These are phyloP conservation scores for Tortricodes alternella DNA, from an alignment of 2,888 invertebrate species.

Conservation along the genomic window DNA sequence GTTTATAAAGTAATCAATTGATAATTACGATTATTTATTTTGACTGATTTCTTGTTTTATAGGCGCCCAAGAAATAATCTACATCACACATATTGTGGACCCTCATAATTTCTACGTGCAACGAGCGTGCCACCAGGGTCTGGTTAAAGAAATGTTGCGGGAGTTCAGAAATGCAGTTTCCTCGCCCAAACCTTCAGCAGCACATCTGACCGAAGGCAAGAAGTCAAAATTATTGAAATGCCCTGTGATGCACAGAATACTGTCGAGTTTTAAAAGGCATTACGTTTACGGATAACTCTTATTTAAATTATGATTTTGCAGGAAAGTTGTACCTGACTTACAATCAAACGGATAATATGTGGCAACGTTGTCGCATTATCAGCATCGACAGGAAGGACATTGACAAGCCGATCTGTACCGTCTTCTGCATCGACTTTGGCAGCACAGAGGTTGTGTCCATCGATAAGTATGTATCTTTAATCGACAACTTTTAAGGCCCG, in stretches of 20 bases:
- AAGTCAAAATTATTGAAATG: no score
- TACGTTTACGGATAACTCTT: no score
- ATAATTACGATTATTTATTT: no score
- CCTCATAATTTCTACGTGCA: slow-evolving; percentile 86
- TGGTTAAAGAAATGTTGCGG: slow-evolving; percentile 63
- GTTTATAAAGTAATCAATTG: no score
- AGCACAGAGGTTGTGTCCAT: slow-evolving; percentile 70
- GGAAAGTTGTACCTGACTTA: slow-evolving; percentile 85
- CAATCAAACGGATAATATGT: slow-evolving; percentile 79
- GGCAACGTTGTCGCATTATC: slow-evolving; percentile 86
- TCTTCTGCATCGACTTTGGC: slow-evolving; percentile 87
- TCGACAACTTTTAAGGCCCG: no score
- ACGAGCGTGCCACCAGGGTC: slow-evolving; percentile 56
- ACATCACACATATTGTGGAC: slow-evolving; percentile 82
- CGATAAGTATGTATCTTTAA: slow-evolving; percentile 44
- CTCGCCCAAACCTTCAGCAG: slow-evolving; percentile 55
- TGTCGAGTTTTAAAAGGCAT: no score
- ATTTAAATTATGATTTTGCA: no score
- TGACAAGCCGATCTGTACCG: slow-evolving; percentile 63
- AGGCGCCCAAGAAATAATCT: slow-evolving; percentile 77
- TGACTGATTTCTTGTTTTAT: slow-evolving; percentile 29
- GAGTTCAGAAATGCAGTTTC: slow-evolving; percentile 63
- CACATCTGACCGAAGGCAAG: slow-evolving; percentile 60
- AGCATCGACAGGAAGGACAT: slow-evolving; percentile 52
- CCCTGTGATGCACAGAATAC: no score